Conservation (phyloP, 2,888 invertebrate genomes). For the Eudasyphora cyanicolor region DNA sequence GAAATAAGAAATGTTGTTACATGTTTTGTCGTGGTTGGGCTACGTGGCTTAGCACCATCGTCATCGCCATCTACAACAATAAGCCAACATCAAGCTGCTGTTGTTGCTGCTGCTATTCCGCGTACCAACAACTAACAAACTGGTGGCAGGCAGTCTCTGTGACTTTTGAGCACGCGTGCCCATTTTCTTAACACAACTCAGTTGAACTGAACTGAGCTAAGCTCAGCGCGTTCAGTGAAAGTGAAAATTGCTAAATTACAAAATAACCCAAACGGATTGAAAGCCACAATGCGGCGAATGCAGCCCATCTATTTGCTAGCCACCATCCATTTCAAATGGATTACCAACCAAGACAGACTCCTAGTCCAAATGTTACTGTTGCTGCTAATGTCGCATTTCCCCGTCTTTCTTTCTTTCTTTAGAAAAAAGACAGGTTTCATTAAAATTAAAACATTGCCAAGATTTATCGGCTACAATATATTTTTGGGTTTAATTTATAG, state of each 20-base stretch:
- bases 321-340: conserved; percentile 3
- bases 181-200: conserved; percentile 37
- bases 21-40: background rate
- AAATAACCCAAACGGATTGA: conserved; percentile 41
- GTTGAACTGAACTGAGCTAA: no score
- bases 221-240: conserved; percentile 71
- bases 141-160: conserved; percentile 34
- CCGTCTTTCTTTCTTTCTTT: background rate
- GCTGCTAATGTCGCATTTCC: background rate
- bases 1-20: background rate
- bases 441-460: background rate
- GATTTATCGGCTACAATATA: background rate
- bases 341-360: background rate
- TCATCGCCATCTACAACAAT: background rate
- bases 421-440: conserved; percentile 7
- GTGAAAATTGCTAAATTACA: conserved; percentile 76
- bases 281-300: background rate
- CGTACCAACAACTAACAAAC: no score
- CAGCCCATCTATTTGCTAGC: background rate
- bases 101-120: background rate
- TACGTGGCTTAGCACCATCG: conserved; percentile 4
- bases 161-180: conserved; percentile 48
- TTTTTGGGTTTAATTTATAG: background rate
- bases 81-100: background rate
- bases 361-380: background rate